Conservation (phyloP, 64 coral and sea anemone genomes). For the Stichodactyla mertensii region DNA sequence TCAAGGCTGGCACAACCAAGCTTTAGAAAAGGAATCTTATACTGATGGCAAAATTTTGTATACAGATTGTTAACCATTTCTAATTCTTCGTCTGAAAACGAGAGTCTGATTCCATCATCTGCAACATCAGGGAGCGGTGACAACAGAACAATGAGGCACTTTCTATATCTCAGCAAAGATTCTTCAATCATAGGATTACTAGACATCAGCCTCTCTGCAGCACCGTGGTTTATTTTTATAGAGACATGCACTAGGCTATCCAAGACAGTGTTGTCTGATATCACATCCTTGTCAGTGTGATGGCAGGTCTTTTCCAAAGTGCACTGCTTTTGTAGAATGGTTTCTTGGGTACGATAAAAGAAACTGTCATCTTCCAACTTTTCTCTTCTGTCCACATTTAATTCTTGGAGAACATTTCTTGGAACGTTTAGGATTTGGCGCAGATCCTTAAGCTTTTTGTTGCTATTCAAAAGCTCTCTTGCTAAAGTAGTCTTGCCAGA, state of each 20-base stretch:
- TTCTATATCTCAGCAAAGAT: neutral
- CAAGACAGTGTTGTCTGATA: neutral
- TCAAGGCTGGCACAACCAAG: neutral
- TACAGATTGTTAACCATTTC: neutral
- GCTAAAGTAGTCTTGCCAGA: neutral
- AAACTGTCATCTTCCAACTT: neutral
- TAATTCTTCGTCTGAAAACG: neutral
- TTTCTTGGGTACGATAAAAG: neutral
- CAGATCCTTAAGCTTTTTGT: neutral
- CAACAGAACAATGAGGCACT: neutral
- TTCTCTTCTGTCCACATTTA: neutral
- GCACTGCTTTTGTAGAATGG: neutral
- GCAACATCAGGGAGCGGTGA: neutral
- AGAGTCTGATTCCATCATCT: neutral
- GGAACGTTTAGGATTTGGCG: neutral
- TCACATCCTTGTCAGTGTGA: neutral
- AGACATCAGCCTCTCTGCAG: neutral
- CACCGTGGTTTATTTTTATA: neutral
- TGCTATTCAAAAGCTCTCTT: neutral
- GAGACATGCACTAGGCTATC: neutral
- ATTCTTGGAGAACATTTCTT: neutral
- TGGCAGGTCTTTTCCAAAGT: neutral
- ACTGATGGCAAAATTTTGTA: neutral
- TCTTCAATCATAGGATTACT: neutral
- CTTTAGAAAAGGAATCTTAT: neutral